Evolutionary conservation across 1,140 invertebrate genomes (phyloP).

Genomic region (Idris sp.): DNA sequence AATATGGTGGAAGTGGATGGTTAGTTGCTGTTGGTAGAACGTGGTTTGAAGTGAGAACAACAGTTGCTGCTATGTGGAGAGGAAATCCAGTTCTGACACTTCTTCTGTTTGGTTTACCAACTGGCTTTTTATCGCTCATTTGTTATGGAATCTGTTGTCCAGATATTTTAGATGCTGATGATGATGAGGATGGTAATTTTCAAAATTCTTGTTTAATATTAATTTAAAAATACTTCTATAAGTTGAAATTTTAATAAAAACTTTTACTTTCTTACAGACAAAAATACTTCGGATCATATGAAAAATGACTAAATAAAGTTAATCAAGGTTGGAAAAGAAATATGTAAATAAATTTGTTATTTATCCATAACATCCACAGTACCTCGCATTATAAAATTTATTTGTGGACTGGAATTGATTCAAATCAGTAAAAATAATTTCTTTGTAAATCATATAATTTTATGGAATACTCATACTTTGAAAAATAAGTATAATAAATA

Average conservation of each 20-base stretch:
- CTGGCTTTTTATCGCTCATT: constrained; percentile 94
- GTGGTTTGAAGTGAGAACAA: constrained; percentile 87
- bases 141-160: constrained; percentile 95
- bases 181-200: constrained; percentile 85
- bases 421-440: too few species aligned
- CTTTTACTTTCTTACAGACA: constrained; percentile 58
- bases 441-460: too few species aligned
- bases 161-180: constrained; percentile 94
- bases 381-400: constrained; percentile 2
- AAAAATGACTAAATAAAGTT: constrained; percentile 72
- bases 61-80: constrained; percentile 90
- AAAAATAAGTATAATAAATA: too few species aligned
- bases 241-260: constrained; percentile 2
- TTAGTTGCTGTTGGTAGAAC: constrained; percentile 85
- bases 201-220: too few species aligned
- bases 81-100: constrained; percentile 93
- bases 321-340: constrained; percentile 4
- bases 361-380: constrained; percentile 10
- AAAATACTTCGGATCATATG: constrained; percentile 69
- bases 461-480: too few species aligned
- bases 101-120: constrained; percentile 91
- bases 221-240: constrained; percentile 6
- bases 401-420: not conserved
- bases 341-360: constrained; percentile 31
- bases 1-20: constrained; percentile 89